Evolutionary conservation across 2,888 invertebrate species (phyloP).

Genomic region (Yponomeuta evonymella): DNA sequence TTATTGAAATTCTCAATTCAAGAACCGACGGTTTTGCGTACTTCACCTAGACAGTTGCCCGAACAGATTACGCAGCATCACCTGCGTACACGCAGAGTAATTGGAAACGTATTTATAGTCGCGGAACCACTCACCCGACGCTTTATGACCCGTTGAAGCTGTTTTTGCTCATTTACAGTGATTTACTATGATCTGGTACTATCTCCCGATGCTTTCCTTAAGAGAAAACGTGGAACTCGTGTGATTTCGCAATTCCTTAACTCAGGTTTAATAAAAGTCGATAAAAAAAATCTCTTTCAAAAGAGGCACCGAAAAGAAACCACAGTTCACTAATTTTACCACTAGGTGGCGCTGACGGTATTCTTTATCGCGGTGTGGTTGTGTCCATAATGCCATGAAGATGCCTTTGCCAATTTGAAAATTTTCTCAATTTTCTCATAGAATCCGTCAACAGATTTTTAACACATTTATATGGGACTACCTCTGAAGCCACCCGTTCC

Average conservation of each 20-base stretch:
- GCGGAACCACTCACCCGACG: background rate
- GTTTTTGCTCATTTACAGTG: background rate
- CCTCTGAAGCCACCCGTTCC: too few relatives aligned
- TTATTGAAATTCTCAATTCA: too few relatives aligned
- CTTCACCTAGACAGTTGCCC: background rate
- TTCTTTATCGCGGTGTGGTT: too few relatives aligned
- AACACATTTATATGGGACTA: too few relatives aligned
- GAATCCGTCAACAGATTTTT: too few relatives aligned
- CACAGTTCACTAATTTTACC: too few relatives aligned
- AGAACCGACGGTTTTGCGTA: background rate
- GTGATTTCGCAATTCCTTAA: background rate
- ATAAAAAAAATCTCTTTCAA: too few relatives aligned
- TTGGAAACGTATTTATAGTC: constrained; percentile 1
- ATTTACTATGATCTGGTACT: background rate
- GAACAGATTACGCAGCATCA: background rate
- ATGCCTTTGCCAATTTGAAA: too few relatives aligned
- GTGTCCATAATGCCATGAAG: too few relatives aligned
- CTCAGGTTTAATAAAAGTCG: background rate
- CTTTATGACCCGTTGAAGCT: background rate
- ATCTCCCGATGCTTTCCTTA: background rate
- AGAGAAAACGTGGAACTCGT: background rate
- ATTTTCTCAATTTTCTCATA: too few relatives aligned
- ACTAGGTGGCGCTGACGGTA: too few relatives aligned
- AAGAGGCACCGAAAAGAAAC: too few relatives aligned
- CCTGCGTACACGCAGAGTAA: background rate